These are phyloP conservation scores for Felis chaus DNA, from an alignment of 2,113 vertebrate genomes.

Conservation along the genomic window DNA sequence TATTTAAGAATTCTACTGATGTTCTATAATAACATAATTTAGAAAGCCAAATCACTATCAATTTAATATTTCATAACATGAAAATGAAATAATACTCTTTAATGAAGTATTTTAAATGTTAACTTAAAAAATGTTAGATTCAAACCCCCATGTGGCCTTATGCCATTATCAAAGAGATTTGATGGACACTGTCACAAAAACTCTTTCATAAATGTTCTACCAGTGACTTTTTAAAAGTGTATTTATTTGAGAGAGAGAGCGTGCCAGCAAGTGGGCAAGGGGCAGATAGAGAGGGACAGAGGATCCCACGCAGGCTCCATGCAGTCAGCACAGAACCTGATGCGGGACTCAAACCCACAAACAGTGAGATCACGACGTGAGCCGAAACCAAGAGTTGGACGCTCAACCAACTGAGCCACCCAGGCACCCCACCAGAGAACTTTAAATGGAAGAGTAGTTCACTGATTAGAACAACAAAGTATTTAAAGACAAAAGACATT, in stretches of 20 bases:
- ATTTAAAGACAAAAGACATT: background rate
- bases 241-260: no score
- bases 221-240: background rate
- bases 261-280: no score
- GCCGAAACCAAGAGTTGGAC: no score
- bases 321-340: no score
- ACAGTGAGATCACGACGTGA: no score
- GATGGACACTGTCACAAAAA: background rate
- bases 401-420: no score
- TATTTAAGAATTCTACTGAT: conserved; percentile 11
- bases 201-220: background rate
- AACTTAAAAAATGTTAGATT: conserved; percentile 18
- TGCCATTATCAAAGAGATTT: background rate
- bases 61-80: background rate
- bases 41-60: background rate
- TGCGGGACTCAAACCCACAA: no score
- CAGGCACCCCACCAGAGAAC: background rate
- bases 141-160: background rate
- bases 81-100: conserved; percentile 6
- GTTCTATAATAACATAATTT: conserved; percentile 25
- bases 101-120: background rate
- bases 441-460: conserved; percentile 20
- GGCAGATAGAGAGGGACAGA: no score
- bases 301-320: no score
- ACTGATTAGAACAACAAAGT: conserved; percentile 44